Evolutionary conservation across 2,113 vertebrate genomes (phyloP).

Genomic region (Tupaia tana): DNA sequence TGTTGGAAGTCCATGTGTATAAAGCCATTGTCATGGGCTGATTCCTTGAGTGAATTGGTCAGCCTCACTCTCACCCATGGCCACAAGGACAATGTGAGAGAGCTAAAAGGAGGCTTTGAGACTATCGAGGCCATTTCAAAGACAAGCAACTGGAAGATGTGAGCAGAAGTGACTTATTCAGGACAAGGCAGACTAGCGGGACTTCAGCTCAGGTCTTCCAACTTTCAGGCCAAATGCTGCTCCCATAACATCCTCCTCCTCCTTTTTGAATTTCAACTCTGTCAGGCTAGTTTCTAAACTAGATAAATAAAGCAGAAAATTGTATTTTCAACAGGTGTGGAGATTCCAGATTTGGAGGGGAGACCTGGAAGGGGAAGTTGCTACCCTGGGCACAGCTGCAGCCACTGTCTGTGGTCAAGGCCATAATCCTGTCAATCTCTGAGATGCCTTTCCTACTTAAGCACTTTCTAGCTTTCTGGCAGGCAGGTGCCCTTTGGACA

Average conservation of each 20-base stretch:
- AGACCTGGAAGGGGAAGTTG: not conserved
- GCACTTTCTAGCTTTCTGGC: not conserved
- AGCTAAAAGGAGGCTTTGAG: not conserved
- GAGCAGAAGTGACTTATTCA: not conserved
- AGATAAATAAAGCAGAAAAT: not conserved
- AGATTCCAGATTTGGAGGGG: not conserved
- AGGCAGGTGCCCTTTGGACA: not conserved
- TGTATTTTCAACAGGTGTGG: not conserved
- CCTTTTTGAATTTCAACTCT: not conserved
- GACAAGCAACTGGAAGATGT: not conserved
- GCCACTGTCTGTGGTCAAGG: not conserved
- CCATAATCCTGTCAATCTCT: too few relatives aligned
- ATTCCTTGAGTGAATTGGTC: not conserved
- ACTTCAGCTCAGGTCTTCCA: not conserved
- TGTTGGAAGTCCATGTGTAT: not conserved
- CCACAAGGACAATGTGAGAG: not conserved
- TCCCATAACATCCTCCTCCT: not conserved
- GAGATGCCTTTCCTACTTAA: not conserved
- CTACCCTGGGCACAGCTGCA: too few relatives aligned
- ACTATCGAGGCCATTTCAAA: not conserved
- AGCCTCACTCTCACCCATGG: not conserved
- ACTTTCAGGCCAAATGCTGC: not conserved
- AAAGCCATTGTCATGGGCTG: not conserved
- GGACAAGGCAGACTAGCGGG: not conserved
- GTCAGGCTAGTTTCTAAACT: not conserved